phyloP scores from a whole-genome alignment of 2,888 invertebrate species.

The Lithosia quadra region DNA sequence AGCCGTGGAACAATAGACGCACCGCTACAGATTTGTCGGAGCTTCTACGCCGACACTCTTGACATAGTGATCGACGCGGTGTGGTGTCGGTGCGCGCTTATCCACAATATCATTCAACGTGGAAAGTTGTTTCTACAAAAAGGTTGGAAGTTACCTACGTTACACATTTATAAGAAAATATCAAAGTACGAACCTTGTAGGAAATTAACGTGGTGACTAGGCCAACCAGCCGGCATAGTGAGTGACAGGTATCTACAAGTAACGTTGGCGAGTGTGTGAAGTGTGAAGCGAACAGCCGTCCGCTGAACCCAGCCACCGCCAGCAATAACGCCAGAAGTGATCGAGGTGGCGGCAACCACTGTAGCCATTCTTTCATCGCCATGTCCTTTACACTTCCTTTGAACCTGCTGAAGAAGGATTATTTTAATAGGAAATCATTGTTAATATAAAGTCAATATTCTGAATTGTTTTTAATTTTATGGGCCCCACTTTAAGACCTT shows the following conservation, averaged over 20 bases:
- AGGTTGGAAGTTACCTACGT: too few relatives aligned
- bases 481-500: too few relatives aligned
- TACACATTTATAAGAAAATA: too few relatives aligned
- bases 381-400: slow-evolving; percentile 68
- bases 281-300: slow-evolving; percentile 95
- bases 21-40: too few relatives aligned
- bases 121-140: too few relatives aligned
- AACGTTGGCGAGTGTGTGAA: slow-evolving; percentile 96
- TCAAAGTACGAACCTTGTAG: slow-evolving; percentile 69
- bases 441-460: too few relatives aligned
- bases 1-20: too few relatives aligned
- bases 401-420: background rate
- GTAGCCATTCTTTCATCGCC: slow-evolving; percentile 93
- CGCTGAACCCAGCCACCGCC: slow-evolving; percentile 92
- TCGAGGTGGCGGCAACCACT: slow-evolving; percentile 91
- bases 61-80: too few relatives aligned
- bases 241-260: slow-evolving; percentile 97
- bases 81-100: too few relatives aligned
- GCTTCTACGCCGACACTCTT: too few relatives aligned
- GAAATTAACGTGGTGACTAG: slow-evolving; percentile 85
- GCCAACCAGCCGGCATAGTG: slow-evolving; percentile 97
- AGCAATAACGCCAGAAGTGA: slow-evolving; percentile 92
- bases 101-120: too few relatives aligned
- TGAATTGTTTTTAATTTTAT: too few relatives aligned
- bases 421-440: background rate